Base-by-base conservation (phyloP, 2,888 invertebrate species). In the Ophion costatus region DNA sequence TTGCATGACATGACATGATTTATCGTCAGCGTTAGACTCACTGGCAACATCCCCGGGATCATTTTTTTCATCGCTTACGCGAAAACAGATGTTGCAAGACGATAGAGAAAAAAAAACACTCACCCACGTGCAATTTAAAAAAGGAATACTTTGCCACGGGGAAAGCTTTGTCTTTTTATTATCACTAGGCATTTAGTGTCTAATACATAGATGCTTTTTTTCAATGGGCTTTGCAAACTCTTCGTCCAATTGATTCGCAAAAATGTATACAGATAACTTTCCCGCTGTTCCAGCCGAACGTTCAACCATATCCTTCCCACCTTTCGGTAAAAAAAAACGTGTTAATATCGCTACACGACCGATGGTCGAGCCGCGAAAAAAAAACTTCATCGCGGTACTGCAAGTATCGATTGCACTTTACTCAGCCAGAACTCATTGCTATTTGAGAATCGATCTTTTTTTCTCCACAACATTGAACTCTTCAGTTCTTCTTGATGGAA, bases 1-100 rank as follows among this genome's bases (percentile, higher is more conserved):
- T 61, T 74, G 79, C 81, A 80, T 82, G 82, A 51, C 81, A 80
- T 82, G 82, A 51, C 78, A 73, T 29, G 81, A 77, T 77, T 56
- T 67, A 75, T 71, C 45, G 61, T 80, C 73, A 67, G 75, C 66
- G 29, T 70, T 67, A 66, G 14, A 67, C 22, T 59, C 74, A 84
- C 64, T 67, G 74, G 64, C 82, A 84, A 82, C 66, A 70, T 84
- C 71, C 69, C 80, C 74, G 75, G 66, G 75, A 71, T 82, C 57
- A 24, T 66, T 45, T 71, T 64, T 66, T 11, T 51, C 11, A 51
- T 51, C 17, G 51, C 56, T 45, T 33, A 24, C 9, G 7, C 45
- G 22, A 74, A 45, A 42, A 22, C 42, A 11, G 22, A 61, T 38
- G 45, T 70, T 70, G 67, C 45, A 3, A 24, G 24, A 22, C 14